Conservation (phyloP, 1,140 invertebrate species). For the Cyclina sinensis region DNA sequence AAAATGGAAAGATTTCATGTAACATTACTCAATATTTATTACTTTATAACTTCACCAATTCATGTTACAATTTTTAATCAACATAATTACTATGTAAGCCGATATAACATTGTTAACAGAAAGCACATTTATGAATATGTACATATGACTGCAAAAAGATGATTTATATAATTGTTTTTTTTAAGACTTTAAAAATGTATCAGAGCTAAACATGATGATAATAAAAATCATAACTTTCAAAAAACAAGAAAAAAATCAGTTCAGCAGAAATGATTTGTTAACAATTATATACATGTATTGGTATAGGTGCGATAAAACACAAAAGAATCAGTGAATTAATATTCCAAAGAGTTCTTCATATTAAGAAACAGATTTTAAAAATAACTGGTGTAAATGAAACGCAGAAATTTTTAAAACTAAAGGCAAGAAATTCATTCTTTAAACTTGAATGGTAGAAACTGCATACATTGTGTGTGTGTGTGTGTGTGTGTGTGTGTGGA, state of each 20-base stretch:
- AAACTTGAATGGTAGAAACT: too few relatives aligned
- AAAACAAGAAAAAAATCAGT: not conserved
- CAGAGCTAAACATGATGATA: conserved; percentile 6
- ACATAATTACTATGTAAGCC: conserved; percentile 47
- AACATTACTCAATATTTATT: conserved; percentile 58
- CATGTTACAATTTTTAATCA: conserved; percentile 48
- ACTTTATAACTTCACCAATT: conserved; percentile 52
- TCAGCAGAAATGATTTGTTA: not conserved
- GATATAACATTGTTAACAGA: conserved; percentile 24
- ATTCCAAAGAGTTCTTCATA: too few relatives aligned
- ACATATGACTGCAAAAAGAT: conserved; percentile 30
- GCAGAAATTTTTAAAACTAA: too few relatives aligned
- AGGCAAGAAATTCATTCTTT: too few relatives aligned
- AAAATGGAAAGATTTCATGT: too few relatives aligned
- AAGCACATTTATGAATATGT: conserved; percentile 44
- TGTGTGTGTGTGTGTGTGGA: too few relatives aligned
- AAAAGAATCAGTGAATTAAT: too few relatives aligned
- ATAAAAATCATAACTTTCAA: not conserved
- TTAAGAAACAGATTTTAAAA: too few relatives aligned
- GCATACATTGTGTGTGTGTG: too few relatives aligned
- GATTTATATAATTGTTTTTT: conserved; percentile 5
- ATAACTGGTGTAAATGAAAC: too few relatives aligned
- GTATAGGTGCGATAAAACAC: too few relatives aligned
- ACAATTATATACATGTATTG: conserved; percentile 14
- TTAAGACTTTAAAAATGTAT: conserved; percentile 13